Percentiles rank a stretch among this genome's conserved stretches.
Evolutionary conservation across 2,797 vertebrate species (phyloP).

Genomic region (Rhodeus uyekii): DNA sequence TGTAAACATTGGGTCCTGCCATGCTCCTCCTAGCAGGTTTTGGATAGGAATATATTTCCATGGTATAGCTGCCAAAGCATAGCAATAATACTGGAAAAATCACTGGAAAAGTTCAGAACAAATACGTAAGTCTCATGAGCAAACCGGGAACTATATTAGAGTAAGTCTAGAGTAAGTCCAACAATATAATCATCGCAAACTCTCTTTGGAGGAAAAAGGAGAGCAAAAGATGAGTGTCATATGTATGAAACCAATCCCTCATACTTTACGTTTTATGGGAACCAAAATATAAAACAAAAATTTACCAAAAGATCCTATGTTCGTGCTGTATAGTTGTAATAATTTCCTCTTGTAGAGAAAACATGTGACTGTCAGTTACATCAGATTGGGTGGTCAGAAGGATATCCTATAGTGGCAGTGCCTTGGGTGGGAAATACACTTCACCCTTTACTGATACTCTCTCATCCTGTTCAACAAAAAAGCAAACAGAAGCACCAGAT

Average conservation of each 20-base stretch:
- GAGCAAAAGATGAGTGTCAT: background rate
- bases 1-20: conserved; percentile 17
- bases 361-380: conserved; percentile 33
- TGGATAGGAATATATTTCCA: conserved; percentile 26
- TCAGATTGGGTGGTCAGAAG: conserved; percentile 43
- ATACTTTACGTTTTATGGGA: background rate
- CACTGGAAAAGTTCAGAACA: conserved; percentile 21
- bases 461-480: conserved; percentile 45
- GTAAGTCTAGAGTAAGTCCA: no score
- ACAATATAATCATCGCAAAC: background rate
- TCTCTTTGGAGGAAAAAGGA: background rate
- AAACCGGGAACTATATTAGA: conserved; percentile 24
- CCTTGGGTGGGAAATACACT: conserved; percentile 42
- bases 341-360: conserved; percentile 46
- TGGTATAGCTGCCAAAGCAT: conserved; percentile 42
- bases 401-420: conserved; percentile 43
- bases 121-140: conserved; percentile 22
- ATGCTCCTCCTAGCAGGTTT: conserved; percentile 31
- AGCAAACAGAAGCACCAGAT: background rate
- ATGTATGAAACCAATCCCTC: background rate
- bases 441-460: conserved; percentile 37
- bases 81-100: conserved; percentile 38
- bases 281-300: background rate
- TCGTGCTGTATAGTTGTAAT: background rate
- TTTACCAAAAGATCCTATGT: background rate